Base-by-base conservation (phyloP, 2,113 vertebrate species). In the Otolemur garnettii region DNA sequence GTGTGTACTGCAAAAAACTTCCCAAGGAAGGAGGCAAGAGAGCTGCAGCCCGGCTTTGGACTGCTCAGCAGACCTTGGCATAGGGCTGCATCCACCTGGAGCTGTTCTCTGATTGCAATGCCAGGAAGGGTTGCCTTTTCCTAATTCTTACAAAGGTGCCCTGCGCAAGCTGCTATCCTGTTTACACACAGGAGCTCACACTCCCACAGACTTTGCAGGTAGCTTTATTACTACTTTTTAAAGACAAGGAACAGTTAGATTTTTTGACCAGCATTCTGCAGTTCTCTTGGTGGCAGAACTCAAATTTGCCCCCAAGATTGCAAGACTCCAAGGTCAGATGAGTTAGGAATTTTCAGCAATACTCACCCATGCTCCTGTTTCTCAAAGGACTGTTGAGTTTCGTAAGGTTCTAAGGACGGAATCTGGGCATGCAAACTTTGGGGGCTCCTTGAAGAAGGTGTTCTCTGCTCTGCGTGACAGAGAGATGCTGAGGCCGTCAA, bases 291-390 rank as follows among this genome's bases (percentile, higher is more conserved):
- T 2, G 28, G 9, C 4, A 75, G 74, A 74, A 69, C 17, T 59
- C 30, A 64, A n/a, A 86, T 53, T 19, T 35, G 62, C 89, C 60
- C 11, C 9, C 2, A 5, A 35, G 19, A 0, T 59, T 14, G 18
- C 33, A 38, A 88, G 83, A 28, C 28, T 64, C 18, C 14, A 57
- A 26, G 57, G 33, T 21, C 26, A 24, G 71, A 59, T 33, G 64
- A 84, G 14, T 28, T 6, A 7, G 79, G 53, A 33, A 53, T n/a
- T 30, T n/a, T 19, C 4, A 87, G 33, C 15, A 18, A 0, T 38
- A 4, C 53, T 24, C 18, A 8, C 1, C 3, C 30, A 22, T 3
- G 2, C 18, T 15, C 21, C 42, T 5, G 22, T 2, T 0, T 4
- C 26, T 35, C 19, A 13, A 62, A 59, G 30, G 26, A 4, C 11